A percentile compares a stretch with the other conserved stretches of the same genome.
Evolutionary conservation across 2,888 invertebrate genomes (phyloP).

Genomic region (Callinectes sapidus): DNA sequence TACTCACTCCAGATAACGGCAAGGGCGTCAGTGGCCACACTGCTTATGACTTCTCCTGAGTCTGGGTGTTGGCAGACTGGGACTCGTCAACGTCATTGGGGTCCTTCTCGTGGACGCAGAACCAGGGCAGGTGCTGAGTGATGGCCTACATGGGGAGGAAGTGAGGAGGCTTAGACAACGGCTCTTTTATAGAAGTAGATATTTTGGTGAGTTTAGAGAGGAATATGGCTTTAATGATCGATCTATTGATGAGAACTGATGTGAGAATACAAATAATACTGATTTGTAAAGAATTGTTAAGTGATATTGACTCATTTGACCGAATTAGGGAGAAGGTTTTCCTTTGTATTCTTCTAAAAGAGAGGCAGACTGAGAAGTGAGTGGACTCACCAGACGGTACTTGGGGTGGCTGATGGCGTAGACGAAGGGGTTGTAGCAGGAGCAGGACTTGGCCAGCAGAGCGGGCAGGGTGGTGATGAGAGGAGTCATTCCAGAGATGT

Average conservation of each 20-base stretch:
- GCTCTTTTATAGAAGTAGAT: not conserved
- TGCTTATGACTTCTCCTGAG: constrained; percentile 36
- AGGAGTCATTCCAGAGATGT: constrained; percentile 64
- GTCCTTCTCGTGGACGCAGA: constrained; percentile 58
- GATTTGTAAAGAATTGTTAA: not conserved
- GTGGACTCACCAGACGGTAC: constrained; percentile 65
- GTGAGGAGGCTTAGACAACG: not conserved
- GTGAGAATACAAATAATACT: not conserved
- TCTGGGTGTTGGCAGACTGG: constrained; percentile 37
- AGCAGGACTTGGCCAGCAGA: constrained; percentile 77
- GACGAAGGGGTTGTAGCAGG: constrained; percentile 75
- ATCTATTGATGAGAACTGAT: not conserved
- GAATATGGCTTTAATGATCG: not conserved
- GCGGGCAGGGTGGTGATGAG: constrained; percentile 74
- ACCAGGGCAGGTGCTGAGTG: constrained; percentile 64
- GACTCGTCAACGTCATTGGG: not conserved
- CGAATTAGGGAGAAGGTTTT: not conserved
- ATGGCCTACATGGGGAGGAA: constrained; percentile 41
- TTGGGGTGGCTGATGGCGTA: constrained; percentile 74
- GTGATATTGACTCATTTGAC: not conserved
- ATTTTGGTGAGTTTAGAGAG: too few relatives aligned
- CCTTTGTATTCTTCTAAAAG: not conserved
- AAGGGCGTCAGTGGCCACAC: not conserved
- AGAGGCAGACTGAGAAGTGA: not conserved
- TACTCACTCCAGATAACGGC: constrained; percentile 22